Evolutionary conservation across 2,888 invertebrate species (phyloP).

Genomic region (Conomelus anceps): DNA sequence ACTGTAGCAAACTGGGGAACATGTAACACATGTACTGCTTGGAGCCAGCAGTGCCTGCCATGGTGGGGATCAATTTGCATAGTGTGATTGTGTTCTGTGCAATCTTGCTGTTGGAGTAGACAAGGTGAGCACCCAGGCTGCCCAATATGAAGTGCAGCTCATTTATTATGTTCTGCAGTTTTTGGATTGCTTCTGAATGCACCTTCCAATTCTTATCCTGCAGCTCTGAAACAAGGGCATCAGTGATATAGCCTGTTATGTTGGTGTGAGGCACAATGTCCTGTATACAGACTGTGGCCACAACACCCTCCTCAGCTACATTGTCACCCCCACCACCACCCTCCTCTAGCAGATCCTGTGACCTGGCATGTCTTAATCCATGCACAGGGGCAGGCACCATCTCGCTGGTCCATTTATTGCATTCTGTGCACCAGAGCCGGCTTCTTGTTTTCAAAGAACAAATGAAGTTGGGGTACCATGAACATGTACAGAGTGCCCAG

Average conservation of each 20-base stretch:
- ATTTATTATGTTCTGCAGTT: constrained; percentile 61
- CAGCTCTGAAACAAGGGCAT: constrained; percentile 69
- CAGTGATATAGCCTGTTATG: constrained; percentile 75
- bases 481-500: constrained; percentile 74
- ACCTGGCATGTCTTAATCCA: constrained; percentile 28
- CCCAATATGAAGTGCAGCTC: constrained; percentile 76
- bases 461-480: constrained; percentile 66
- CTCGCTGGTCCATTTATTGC: constrained; percentile 65
- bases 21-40: constrained; percentile 72
- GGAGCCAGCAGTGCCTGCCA: constrained; percentile 70
- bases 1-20: constrained; percentile 72
- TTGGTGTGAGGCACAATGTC: constrained; percentile 73
- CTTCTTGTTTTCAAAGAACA: constrained; percentile 82
- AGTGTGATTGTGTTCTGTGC: constrained; percentile 76
- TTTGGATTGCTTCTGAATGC: constrained; percentile 66
- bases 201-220: constrained; percentile 90
- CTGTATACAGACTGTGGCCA: constrained; percentile 47
- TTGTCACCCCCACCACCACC: constrained; percentile 46
- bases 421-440: constrained; percentile 74
- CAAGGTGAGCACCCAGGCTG: constrained; percentile 71
- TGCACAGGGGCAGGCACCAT: constrained; percentile 52
- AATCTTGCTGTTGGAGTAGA: constrained; percentile 88
- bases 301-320: constrained; percentile 41
- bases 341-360: constrained; percentile 29
- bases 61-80: constrained; percentile 70